Conservation (phyloP, 2,113 vertebrate species). For the Brachyhypopomus gauderio region DNA sequence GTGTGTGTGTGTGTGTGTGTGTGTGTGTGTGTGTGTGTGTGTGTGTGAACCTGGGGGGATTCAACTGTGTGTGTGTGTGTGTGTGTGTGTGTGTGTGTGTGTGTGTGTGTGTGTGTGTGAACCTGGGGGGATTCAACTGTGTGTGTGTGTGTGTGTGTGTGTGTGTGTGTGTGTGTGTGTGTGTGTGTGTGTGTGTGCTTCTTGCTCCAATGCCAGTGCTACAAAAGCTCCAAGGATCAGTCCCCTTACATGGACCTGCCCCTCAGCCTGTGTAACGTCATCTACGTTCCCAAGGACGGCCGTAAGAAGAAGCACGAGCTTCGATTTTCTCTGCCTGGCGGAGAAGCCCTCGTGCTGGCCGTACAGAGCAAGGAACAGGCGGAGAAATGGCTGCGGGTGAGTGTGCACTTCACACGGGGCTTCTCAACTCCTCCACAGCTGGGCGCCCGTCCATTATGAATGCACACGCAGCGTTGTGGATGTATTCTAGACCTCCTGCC, state of each 20-base stretch:
- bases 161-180: too few relatives aligned
- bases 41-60: too few relatives aligned
- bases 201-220: constrained; percentile 78
- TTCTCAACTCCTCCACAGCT: constrained; percentile 12
- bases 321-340: constrained; percentile 86
- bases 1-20: too few relatives aligned
- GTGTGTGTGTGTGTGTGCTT: too few relatives aligned
- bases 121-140: too few relatives aligned
- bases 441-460: constrained; percentile 4
- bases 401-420: neutral
- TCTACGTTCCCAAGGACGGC: constrained; percentile 91
- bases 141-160: too few relatives aligned
- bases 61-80: too few relatives aligned
- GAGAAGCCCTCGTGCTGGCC: constrained; percentile 88
- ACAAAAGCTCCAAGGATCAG: constrained; percentile 94
- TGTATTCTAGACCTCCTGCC: constrained; percentile 5
- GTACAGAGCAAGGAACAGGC: constrained; percentile 97
- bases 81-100: too few relatives aligned
- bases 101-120: too few relatives aligned
- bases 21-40: too few relatives aligned
- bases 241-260: constrained; percentile 85
- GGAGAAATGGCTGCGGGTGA: constrained; percentile 94
- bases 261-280: constrained; percentile 82
- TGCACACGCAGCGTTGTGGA: constrained; percentile 26
- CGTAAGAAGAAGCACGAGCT: constrained; percentile 94